Evolutionary conservation across 2,888 invertebrate species (phyloP).

Genomic region (Melanostoma scalare): DNA sequence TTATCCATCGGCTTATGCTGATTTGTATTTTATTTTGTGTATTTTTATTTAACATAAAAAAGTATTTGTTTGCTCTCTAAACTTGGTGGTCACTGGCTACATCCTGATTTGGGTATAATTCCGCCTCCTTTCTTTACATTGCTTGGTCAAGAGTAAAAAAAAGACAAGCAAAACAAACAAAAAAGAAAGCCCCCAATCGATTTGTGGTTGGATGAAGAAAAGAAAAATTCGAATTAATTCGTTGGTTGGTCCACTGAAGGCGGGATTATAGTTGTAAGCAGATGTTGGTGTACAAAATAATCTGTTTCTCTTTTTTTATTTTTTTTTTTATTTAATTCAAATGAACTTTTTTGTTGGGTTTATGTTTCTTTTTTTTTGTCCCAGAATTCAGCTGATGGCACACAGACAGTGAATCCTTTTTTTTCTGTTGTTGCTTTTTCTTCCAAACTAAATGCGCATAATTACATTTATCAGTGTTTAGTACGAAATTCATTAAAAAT

Average conservation of each 20-base stretch:
- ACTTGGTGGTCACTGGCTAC: too few species aligned
- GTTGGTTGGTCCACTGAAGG: constrained; percentile 41
- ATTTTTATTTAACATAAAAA: too few species aligned
- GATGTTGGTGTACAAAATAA: constrained; percentile 11
- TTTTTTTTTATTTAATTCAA: constrained; percentile 34
- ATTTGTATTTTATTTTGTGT: too few species aligned
- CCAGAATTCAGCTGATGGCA: constrained; percentile 4
- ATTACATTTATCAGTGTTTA: constrained; percentile 69
- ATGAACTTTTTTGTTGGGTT: background rate
- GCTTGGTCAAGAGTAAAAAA: too few species aligned
- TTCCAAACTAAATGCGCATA: constrained; percentile 68
- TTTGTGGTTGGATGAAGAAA: constrained; percentile 49
- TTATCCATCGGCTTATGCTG: too few species aligned
- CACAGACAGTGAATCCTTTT: constrained; percentile 33
- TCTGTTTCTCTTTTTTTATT: background rate
- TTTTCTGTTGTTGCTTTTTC: background rate
- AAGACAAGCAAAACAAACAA: background rate
- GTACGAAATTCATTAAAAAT: constrained; percentile 69
- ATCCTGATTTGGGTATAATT: too few species aligned
- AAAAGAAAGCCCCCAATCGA: constrained; percentile 45
- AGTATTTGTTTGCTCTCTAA: too few species aligned
- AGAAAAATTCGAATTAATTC: constrained; percentile 40
- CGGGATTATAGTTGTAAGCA: constrained; percentile 60
- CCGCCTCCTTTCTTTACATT: too few species aligned
- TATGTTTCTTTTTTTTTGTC: constrained; percentile 16